These are phyloP conservation scores for Glossosoma conforme DNA, from an alignment of 1,140 invertebrate species.

Conservation along the genomic window DNA sequence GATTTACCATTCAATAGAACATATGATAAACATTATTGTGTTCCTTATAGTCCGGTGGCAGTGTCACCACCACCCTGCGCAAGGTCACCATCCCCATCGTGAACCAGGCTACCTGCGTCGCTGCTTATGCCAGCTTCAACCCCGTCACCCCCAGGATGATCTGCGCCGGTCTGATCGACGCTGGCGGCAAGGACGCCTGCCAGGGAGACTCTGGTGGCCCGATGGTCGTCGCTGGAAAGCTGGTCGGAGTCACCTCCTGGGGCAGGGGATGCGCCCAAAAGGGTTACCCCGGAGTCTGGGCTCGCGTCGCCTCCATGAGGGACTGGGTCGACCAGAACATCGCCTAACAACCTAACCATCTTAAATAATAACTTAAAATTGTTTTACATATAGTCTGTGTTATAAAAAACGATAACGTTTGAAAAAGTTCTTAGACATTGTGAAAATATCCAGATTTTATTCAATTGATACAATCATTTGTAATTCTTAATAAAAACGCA, in stretches of 20 bases:
- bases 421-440: too few species aligned
- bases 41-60: constrained; percentile 17
- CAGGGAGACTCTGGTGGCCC: constrained; percentile 40
- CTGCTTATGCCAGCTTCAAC: constrained; percentile 28
- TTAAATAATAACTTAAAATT: too few species aligned
- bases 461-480: too few species aligned
- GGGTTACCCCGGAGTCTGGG: constrained; percentile 58
- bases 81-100: constrained; percentile 40
- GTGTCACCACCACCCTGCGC: constrained; percentile 34
- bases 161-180: constrained; percentile 51
- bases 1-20: neutral
- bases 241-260: constrained; percentile 47
- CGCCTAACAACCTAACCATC: too few species aligned
- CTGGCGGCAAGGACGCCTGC: constrained; percentile 29
- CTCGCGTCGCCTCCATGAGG: too few species aligned
- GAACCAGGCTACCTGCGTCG: constrained; percentile 29
- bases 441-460: too few species aligned
- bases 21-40: neutral
- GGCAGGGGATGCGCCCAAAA: constrained; percentile 43
- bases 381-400: too few species aligned
- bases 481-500: too few species aligned
- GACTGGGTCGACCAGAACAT: too few species aligned
- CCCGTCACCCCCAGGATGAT: constrained; percentile 37
- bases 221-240: constrained; percentile 28
- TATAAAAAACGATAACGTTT: too few species aligned